Evolutionary conservation across 2,797 vertebrate genomes (phyloP), one percentile per base, ranked within the genome.

Genomic region (Hirundo rustica): DNA sequence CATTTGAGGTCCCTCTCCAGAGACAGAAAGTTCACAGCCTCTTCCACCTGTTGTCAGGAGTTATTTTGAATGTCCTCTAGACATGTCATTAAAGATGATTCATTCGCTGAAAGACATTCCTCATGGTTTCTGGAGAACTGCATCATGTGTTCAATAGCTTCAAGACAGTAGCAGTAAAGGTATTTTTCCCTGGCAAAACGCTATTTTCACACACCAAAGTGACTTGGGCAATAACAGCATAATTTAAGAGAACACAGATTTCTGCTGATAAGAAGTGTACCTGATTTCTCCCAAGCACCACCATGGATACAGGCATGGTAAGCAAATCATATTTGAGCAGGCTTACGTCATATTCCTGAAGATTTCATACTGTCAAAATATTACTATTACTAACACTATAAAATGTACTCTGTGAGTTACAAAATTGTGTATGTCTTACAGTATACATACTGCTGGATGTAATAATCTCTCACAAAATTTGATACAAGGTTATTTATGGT

Each of bases 261-360:
- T 89, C 6, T 18, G 16, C 2, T n/a, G 7, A 7, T 44, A 26
- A 74, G 27, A 92, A 85, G 58, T 2, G 0, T 57, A 73, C 2
- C 5, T 12, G 4, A 5, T 50, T 62, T 67, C 74, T 44, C 32
- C 15, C 22, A 64, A 12, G 2, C 4, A 29, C 4, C 2, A 1
- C 20, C 4, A 7, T 17, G 3, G 5, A 54, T 17, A 7, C 7
- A 64, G 34, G 9, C 3, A 58, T 55, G 10, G 4, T 21, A 51
- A 30, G 2, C 10, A 77, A 66, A 67, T 50, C 11, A 27, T 27
- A n/a, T 55, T 62, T 76, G 4, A 67, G 10, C 2, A 70, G 29
- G 9, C 8, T 48, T 40, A 65, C 72, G 42, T 70, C 3, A 29
- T 15, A 26, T 7, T 65, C 27, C 19, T 36, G n/a, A 89, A 70